These are phyloP conservation scores for Cosmorhoe ocellata DNA, from an alignment of 2,888 invertebrate species.

Conservation along the genomic window DNA sequence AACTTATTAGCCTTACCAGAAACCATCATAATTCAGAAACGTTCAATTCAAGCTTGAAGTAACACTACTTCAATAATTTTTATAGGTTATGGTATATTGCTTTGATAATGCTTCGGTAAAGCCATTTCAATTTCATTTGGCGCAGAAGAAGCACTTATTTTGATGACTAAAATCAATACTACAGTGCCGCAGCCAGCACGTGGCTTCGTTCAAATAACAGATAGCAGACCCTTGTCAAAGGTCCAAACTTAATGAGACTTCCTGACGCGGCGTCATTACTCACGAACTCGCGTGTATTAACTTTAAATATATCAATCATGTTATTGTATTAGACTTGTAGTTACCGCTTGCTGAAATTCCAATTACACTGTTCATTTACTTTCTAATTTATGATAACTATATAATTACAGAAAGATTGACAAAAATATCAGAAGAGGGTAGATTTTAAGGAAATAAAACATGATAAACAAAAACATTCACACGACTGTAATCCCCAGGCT, in stretches of 20 bases:
- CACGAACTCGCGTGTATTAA: slow-evolving; percentile 15
- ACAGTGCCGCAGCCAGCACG: background rate
- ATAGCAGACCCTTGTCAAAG: slow-evolving; percentile 24
- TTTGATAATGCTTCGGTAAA: too few relatives aligned
- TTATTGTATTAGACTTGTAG: slow-evolving; percentile 1
- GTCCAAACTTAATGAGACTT: slow-evolving; percentile 19
- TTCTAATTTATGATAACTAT: too few relatives aligned
- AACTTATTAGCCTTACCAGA: too few relatives aligned
- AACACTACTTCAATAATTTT: too few relatives aligned
- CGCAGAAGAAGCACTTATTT: background rate
- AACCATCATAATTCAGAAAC: too few relatives aligned
- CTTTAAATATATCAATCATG: slow-evolving; percentile 20
- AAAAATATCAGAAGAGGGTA: too few relatives aligned
- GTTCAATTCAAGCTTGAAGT: too few relatives aligned
- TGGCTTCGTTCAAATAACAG: slow-evolving; percentile 13
- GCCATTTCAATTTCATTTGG: background rate
- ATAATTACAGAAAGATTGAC: too few relatives aligned
- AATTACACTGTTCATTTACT: background rate
- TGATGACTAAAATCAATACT: slow-evolving; percentile 12
- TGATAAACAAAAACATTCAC: too few relatives aligned
- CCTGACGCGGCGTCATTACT: slow-evolving; percentile 18
- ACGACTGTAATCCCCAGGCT: too few relatives aligned
- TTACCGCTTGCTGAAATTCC: slow-evolving; percentile 2
- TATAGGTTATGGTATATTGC: too few relatives aligned
- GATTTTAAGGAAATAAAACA: too few relatives aligned